Evolutionary conservation across 2,113 vertebrate genomes (phyloP).

Genomic region (Climacteris rufus): DNA sequence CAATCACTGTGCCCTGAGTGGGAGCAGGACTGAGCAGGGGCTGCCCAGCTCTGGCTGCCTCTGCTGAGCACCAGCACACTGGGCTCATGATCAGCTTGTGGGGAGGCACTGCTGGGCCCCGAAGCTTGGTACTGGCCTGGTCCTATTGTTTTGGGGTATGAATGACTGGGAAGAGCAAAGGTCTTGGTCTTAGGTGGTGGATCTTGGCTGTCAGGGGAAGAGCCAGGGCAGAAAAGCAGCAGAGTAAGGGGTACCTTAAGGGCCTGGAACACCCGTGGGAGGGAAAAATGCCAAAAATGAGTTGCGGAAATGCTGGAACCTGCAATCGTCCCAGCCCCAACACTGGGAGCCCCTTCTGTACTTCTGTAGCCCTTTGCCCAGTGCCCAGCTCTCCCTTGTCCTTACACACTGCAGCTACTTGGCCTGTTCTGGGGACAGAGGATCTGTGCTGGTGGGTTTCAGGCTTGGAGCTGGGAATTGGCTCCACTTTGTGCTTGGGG

Average conservation of each 20-base stretch:
- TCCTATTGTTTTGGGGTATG: background rate
- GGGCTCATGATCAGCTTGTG: background rate
- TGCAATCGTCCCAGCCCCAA: rapidly evolving
- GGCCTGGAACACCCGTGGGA: background rate
- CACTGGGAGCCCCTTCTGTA: background rate
- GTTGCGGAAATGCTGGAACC: background rate
- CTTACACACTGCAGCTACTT: background rate
- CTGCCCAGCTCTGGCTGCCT: background rate
- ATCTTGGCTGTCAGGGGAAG: background rate
- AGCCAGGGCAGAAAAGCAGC: background rate
- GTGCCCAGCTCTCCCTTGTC: background rate
- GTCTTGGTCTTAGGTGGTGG: background rate
- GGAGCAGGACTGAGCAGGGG: background rate
- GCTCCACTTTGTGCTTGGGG: background rate
- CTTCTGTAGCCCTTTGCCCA: background rate
- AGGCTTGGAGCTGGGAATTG: background rate
- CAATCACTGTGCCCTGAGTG: background rate
- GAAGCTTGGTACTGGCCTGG: rapidly evolving
- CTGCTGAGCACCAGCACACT: background rate
- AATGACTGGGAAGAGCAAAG: background rate
- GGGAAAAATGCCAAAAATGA: background rate
- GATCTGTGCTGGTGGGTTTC: background rate
- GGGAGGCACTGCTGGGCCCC: background rate
- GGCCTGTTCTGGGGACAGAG: too few species aligned
- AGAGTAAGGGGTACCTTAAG: background rate